A percentile compares a stretch with the other conserved stretches of the same genome.
These are phyloP conservation scores for Caranx ignobilis DNA, from an alignment of 2,113 vertebrate genomes.

Conservation along the genomic window DNA sequence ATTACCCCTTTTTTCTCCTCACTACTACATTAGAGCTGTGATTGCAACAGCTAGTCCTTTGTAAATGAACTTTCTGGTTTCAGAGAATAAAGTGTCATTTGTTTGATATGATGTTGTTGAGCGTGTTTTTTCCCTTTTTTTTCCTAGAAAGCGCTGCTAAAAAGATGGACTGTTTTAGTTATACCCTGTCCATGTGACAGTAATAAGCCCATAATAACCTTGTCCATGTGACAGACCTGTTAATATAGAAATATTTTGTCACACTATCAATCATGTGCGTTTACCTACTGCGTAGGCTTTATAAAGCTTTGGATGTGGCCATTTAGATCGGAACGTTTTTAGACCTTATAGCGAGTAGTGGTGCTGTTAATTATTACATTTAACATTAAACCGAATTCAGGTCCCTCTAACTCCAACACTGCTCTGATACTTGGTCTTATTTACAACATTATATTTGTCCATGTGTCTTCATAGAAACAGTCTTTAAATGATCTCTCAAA, in stretches of 20 bases:
- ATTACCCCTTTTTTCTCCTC: conserved; percentile 97
- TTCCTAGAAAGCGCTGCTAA: conserved; percentile 85
- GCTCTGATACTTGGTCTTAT: not conserved
- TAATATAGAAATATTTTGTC: conserved; percentile 98
- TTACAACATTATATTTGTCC: not conserved
- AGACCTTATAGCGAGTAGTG: not conserved
- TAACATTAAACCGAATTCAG: conserved; percentile 8
- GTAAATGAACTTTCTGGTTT: conserved; percentile 99
- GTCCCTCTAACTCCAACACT: too few species aligned
- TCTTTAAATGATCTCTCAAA: not conserved
- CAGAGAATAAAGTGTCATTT: conserved; percentile 98
- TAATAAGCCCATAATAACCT: conserved; percentile 94
- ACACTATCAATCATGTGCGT: conserved; percentile 93
- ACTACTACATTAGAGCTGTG: conserved; percentile 99
- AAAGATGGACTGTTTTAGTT: conserved; percentile 92
- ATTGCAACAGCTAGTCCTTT: conserved; percentile 99
- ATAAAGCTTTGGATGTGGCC: conserved; percentile 37
- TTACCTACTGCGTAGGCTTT: conserved; percentile 76
- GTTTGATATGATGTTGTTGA: conserved; percentile 96
- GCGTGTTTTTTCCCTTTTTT: conserved; percentile 90
- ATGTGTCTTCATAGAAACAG: conserved; percentile 1
- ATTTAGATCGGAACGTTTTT: conserved; percentile 42
- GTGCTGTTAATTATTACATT: conserved; percentile 17
- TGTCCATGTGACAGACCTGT: conserved; percentile 89
- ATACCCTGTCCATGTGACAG: conserved; percentile 90